Evolutionary conservation across 1,140 invertebrate genomes (phyloP).

Genomic region (Trichonephila clavata): DNA sequence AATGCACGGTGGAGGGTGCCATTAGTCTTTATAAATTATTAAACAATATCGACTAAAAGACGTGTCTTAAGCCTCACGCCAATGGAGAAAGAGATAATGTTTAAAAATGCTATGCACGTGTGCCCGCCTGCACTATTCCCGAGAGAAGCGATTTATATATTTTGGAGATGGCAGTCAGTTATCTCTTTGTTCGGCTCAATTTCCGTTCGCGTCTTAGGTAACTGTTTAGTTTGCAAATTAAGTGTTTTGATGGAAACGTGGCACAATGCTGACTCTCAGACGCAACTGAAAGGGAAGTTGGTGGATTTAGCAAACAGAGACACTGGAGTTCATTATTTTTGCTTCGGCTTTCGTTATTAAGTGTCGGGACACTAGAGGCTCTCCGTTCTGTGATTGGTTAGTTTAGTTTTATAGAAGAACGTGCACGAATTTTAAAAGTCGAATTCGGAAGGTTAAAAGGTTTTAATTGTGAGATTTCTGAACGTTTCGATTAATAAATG

Average conservation of each 20-base stretch:
- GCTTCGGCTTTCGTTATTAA: not conserved
- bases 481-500: too few relatives aligned
- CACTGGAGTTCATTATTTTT: not conserved
- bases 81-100: not conserved
- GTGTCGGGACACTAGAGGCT: not conserved
- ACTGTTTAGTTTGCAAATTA: conserved; percentile 35
- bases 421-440: not conserved
- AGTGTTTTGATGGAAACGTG: conserved; percentile 6
- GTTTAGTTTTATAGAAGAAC: not conserved
- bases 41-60: conserved; percentile 52
- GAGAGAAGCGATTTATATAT: conserved; percentile 10
- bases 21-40: conserved; percentile 70
- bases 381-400: not conserved
- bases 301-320: not conserved
- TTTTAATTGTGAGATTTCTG: not conserved
- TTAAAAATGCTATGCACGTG: conserved; percentile 52
- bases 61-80: not conserved
- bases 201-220: conserved; percentile 21
- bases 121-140: not conserved
- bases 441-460: not conserved
- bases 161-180: conserved; percentile 21
- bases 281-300: not conserved
- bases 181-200: conserved; percentile 19
- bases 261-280: not conserved
- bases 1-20: not conserved